Evolutionary conservation across 2,888 invertebrate genomes (phyloP), one percentile per base, ranked within the genome.

Genomic region (Eucriotettix oculatus): DNA sequence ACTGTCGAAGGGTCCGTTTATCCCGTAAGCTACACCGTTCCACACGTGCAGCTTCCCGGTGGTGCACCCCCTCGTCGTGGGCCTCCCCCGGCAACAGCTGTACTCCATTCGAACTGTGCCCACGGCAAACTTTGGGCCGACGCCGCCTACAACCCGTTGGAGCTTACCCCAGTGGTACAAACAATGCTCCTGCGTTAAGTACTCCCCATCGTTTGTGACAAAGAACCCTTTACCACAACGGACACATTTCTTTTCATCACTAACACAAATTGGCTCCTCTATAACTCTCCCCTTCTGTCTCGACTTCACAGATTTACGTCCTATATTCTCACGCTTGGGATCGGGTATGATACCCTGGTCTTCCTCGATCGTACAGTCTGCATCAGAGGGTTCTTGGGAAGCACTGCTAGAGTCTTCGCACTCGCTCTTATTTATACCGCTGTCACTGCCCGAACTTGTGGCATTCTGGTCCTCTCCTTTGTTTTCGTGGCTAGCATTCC

Each of bases 121-220:
- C 3, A 53, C 54, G 16, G 58, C 29, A 10, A 10, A 41, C 58
- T 58, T 64, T 69, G 66, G 10, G 65, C 62, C 59, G 66, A 66
- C 59, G 60, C 17, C 58, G n/a, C n/a, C 58, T 54, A 63, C 59
- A 48, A 60, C 62, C 10, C 61, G 72, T 70, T 78, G 79, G n/a
- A 86, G 73, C 67, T 88, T 87, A 29, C 95, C 96, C 86, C 89
- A 91, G 71, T 99, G 98, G 72, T 91, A 90, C 16, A 78, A 70
- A 74, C 98, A 99, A 61, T 80, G 77, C 65, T 90, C 90, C 55
- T 80, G 77, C 5, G 80, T 80, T 40, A 85, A 71, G 71, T 90
- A 90, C 69, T 85, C 81, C 42, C 87, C 87, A 63, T 82, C 79
- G 42, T 80, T 76, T 65, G 82, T 80, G 62, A 90, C 82, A 67